Conservation (phyloP, 2,797 vertebrate species). For the Hippocampus kuda region DNA sequence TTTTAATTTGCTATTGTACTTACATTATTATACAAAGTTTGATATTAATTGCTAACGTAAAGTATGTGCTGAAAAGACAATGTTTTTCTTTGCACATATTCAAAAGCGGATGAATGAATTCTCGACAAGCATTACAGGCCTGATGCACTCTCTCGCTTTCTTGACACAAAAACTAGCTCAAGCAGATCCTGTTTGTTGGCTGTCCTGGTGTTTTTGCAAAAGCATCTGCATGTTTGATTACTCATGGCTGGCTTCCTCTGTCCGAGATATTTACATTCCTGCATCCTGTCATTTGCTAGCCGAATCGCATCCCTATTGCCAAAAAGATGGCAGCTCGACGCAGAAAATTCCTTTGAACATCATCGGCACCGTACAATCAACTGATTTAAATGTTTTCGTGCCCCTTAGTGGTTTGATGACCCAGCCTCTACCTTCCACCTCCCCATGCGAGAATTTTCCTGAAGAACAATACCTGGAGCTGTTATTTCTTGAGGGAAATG, state of each 20-base stretch:
- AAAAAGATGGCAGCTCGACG: not conserved
- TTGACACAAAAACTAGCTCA: conserved; percentile 6
- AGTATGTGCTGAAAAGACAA: not conserved
- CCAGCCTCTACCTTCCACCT: conserved; percentile 1
- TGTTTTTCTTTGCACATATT: not conserved
- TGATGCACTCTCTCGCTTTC: not conserved
- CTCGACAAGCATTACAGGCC: not conserved
- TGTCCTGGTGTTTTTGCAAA: conserved; percentile 31
- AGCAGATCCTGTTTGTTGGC: conserved; percentile 12
- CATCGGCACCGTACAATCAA: not conserved
- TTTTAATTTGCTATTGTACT: not conserved
- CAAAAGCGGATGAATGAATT: not conserved
- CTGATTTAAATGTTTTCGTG: conserved; percentile 2
- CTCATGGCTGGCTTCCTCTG: conserved; percentile 45
- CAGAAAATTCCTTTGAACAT: conserved; percentile 20
- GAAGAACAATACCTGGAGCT: conserved; percentile 47
- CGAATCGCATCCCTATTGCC: conserved; percentile 28
- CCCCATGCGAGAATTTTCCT: conserved; percentile 21
- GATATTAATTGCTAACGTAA: not conserved
- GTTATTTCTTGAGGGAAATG: conserved; percentile 27
- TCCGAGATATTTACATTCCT: conserved; percentile 51
- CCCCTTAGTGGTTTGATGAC: conserved; percentile 17
- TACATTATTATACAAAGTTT: not conserved
- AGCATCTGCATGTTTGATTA: conserved; percentile 27
- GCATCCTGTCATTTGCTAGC: conserved; percentile 52